Conservation (phyloP, 2,888 invertebrate genomes). For the Thecophora atra region DNA sequence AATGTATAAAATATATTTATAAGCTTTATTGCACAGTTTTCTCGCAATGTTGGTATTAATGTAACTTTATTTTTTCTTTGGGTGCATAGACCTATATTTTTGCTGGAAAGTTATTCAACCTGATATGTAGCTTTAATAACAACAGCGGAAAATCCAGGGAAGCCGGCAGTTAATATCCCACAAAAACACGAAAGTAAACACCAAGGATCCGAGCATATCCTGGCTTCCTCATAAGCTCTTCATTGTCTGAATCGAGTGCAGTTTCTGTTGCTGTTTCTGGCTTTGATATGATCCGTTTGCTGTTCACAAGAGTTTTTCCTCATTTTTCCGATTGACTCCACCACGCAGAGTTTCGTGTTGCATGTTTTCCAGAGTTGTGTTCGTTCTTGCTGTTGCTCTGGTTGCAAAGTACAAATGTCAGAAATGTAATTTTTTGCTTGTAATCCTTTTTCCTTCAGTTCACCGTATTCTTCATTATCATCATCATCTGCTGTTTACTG, state of each 20-base stretch:
- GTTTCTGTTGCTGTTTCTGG: conserved; percentile 21
- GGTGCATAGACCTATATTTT: too few relatives aligned
- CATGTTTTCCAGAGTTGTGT: conserved; percentile 13
- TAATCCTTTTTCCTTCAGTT: neutral
- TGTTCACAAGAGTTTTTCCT: neutral
- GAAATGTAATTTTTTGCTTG: conserved; percentile 24
- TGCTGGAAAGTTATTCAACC: too few relatives aligned
- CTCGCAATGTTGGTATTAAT: too few relatives aligned
- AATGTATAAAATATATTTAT: too few relatives aligned
- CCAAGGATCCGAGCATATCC: conserved; percentile 25
- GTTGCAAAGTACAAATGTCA: conserved; percentile 18
- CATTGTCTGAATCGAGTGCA: conserved; percentile 24
- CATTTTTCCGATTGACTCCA: neutral
- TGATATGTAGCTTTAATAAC: too few relatives aligned
- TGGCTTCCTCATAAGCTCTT: neutral
- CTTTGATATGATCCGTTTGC: conserved; percentile 12
- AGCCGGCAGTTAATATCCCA: too few relatives aligned
- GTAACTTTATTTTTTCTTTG: too few relatives aligned
- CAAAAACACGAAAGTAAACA: conserved; percentile 14
- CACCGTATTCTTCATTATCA: neutral
- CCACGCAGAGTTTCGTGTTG: neutral
- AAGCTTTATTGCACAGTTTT: too few relatives aligned
- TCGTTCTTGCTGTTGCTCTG: conserved; percentile 13
- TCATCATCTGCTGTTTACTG: neutral
- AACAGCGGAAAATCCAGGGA: too few relatives aligned